Evolutionary conservation across 1,140 invertebrate genomes (phyloP), one percentile per base, ranked within the genome.

Genomic region (Oryctes rhinoceros): DNA sequence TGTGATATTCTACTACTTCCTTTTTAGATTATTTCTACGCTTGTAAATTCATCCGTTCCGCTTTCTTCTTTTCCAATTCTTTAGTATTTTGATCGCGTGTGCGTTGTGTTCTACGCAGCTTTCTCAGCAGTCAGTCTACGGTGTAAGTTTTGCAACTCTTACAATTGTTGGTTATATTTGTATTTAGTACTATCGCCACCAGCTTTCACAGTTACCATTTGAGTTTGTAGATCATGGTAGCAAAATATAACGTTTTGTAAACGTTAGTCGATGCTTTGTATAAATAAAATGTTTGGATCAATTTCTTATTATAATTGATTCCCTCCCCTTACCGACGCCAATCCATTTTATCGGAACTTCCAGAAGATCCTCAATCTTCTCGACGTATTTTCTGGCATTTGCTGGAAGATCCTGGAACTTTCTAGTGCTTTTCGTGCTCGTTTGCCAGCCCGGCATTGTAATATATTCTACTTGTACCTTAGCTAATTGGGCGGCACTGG

Each of bases 301-400:
- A 37, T 81, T 47, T 79, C 84, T 85, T 59, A 88, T 91, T 83
- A 93, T 92, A 81, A 92, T 92, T 30, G 90, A 92, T 85, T 97
- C 95, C 83, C 98, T 91, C 2, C 95, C 94, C 89, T 97, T 95
- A 10, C 98, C 98, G 74, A 99, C 97, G 79, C 98, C 98, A 87
- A 99, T 95, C 96, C 96, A 99, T 90, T 95, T 96, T 24, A 99
- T 96, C 97, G 90, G 97, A 79, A 99, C 93, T 86, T 93, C 90
- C 48, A 99, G 88, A 83, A 94, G 90, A 82, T 97, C 91, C 88
- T 99, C 94, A 83, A 99, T 95, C 84, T 92, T 92, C 82, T 92
- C 90, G 30, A 99, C 92, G 87, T 99, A 99, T 79, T 92, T 91
- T 86, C 94, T 92, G 53, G 99, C 98, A 87, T 96, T 94, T 76